These are phyloP conservation scores for Ariopsis seemanni DNA, from an alignment of 2,113 vertebrate species.

Conservation along the genomic window DNA sequence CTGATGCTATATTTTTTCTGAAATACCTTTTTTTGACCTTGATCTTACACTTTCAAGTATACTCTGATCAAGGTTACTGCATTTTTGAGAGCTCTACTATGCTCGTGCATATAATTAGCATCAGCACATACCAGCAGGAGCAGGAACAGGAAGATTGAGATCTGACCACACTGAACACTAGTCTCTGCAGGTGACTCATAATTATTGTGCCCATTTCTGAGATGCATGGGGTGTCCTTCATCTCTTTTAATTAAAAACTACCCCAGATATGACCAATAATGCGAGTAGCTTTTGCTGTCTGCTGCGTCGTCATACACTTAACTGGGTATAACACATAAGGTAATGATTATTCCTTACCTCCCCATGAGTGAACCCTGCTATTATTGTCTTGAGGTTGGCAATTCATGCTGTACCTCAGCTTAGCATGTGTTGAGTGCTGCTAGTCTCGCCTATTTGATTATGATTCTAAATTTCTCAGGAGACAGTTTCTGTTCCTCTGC, in stretches of 20 bases:
- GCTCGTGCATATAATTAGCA: slow-evolving; percentile 14
- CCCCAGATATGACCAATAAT: slow-evolving; percentile 24
- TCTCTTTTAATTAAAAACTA: slow-evolving; percentile 42
- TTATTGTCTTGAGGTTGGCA: neutral
- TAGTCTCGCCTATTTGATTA: neutral
- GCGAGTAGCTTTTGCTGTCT: slow-evolving; percentile 19
- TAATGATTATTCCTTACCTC: neutral
- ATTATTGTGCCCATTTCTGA: slow-evolving; percentile 24
- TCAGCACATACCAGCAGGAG: slow-evolving; percentile 21
- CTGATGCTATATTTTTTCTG: neutral
- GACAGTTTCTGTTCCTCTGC: neutral
- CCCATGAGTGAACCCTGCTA: neutral
- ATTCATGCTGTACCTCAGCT: neutral
- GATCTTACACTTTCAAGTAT: neutral
- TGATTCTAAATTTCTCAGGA: slow-evolving; percentile 7
- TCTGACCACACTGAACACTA: neutral
- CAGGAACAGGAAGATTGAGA: neutral
- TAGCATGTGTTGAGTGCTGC: neutral
- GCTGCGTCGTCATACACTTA: neutral
- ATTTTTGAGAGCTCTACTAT: neutral
- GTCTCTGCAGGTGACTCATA: slow-evolving; percentile 30
- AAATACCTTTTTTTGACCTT: slow-evolving; percentile 6
- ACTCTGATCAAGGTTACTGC: neutral
- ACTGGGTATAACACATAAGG: neutral
- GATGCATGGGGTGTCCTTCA: slow-evolving; percentile 20